Evolutionary conservation across 2,888 invertebrate species (phyloP).

Genomic region (Epistrophe grossulariae): DNA sequence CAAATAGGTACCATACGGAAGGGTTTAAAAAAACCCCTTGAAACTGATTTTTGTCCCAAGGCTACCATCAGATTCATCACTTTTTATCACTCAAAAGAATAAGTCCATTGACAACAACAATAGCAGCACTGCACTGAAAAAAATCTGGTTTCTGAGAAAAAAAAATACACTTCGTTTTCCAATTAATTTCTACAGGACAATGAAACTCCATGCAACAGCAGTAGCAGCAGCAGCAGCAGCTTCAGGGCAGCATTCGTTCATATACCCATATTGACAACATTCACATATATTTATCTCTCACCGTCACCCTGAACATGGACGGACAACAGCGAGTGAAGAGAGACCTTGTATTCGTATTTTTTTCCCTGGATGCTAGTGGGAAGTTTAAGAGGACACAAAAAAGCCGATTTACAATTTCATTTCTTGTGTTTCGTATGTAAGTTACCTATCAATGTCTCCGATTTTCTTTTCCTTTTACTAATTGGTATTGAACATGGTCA

Average conservation of each 20-base stretch:
- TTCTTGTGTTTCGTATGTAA: conserved; percentile 67
- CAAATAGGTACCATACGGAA: background rate
- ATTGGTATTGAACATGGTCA: conserved; percentile 67
- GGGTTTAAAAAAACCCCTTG: background rate
- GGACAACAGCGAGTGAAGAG: background rate
- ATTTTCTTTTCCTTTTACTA: conserved; percentile 64
- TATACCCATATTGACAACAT: conserved; percentile 15
- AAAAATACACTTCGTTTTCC: conserved; percentile 35
- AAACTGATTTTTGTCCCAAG: background rate
- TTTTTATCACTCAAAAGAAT: conserved; percentile 17
- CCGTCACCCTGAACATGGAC: background rate
- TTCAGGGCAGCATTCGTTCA: background rate
- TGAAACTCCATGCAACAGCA: conserved; percentile 23
- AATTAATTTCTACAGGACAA: conserved; percentile 66
- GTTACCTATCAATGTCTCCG: conserved; percentile 69
- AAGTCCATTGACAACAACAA: conserved; percentile 4
- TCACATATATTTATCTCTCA: conserved; percentile 31
- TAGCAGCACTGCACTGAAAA: background rate
- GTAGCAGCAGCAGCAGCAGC: background rate
- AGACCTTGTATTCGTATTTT: background rate
- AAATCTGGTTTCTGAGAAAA: background rate
- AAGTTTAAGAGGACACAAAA: conserved; percentile 19
- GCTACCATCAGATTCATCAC: conserved; percentile 16
- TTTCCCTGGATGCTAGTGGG: background rate
- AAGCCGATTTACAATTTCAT: conserved; percentile 68